Percentiles rank a stretch among this genome's conserved stretches.
Conservation (phyloP, 2,113 vertebrate species). For the Thermophis baileyi region DNA sequence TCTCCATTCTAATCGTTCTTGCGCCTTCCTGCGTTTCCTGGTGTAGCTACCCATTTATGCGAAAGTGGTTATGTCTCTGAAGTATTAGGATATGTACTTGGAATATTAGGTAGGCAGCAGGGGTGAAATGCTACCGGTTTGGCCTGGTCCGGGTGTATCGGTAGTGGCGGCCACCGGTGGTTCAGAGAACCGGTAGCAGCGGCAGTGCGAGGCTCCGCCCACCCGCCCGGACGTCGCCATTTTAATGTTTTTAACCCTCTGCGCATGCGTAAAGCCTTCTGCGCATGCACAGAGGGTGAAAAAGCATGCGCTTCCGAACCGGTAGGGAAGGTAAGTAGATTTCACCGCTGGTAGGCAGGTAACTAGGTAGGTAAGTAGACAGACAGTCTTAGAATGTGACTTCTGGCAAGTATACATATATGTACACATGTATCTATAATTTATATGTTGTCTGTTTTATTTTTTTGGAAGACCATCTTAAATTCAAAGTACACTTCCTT, state of each 20-base stretch:
- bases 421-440: background rate
- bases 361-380: background rate
- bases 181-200: no score
- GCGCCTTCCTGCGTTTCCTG: background rate
- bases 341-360: no score
- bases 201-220: no score
- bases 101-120: background rate
- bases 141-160: no score
- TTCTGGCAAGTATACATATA: background rate
- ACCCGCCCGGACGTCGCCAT: no score
- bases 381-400: background rate
- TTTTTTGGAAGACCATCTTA: background rate
- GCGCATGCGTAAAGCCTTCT: no score
- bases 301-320: no score
- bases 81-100: background rate
- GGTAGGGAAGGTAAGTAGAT: no score
- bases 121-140: no score
- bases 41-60: background rate
- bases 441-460: background rate
- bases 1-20: background rate
- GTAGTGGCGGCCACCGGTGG: no score
- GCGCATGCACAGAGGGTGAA: no score
- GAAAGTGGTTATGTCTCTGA: background rate
- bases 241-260: no score
- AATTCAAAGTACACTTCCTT: background rate